Evolutionary conservation across 2,113 vertebrate species (phyloP).

Genomic region (Calonectris borealis): DNA sequence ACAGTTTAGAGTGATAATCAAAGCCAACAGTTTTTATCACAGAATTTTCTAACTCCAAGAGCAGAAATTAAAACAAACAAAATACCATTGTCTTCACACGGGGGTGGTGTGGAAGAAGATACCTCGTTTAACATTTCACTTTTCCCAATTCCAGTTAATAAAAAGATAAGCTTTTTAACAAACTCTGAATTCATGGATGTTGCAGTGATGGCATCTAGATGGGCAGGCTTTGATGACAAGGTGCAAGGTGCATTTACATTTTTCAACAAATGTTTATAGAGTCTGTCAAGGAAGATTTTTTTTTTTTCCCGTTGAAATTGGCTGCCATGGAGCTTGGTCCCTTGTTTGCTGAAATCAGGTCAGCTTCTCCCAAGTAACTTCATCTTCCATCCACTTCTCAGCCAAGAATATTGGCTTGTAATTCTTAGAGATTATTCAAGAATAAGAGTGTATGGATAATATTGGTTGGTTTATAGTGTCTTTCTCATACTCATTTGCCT

Average conservation of each 20-base stretch:
- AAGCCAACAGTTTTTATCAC: conserved; percentile 31
- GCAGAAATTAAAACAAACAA: neutral
- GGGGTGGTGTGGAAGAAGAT: neutral
- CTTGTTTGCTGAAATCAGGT: neutral
- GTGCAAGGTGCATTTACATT: neutral
- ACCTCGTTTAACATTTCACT: neutral
- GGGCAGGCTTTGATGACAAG: neutral
- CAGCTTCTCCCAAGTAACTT: neutral
- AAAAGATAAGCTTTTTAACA: neutral
- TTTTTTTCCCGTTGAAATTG: neutral
- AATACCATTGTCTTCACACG: neutral
- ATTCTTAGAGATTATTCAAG: neutral
- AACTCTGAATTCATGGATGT: neutral
- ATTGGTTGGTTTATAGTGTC: neutral
- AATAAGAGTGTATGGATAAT: neutral
- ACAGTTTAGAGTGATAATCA: neutral
- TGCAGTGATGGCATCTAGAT: neutral
- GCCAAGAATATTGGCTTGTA: neutral
- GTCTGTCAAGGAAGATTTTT: neutral
- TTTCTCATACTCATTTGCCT: neutral
- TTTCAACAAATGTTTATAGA: neutral
- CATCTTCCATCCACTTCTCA: neutral
- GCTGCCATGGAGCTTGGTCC: neutral
- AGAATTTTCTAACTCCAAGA: neutral
- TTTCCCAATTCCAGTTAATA: neutral